Evolutionary conservation across 2,113 vertebrate genomes (phyloP).

Genomic region (Entomyzon cyanotis): DNA sequence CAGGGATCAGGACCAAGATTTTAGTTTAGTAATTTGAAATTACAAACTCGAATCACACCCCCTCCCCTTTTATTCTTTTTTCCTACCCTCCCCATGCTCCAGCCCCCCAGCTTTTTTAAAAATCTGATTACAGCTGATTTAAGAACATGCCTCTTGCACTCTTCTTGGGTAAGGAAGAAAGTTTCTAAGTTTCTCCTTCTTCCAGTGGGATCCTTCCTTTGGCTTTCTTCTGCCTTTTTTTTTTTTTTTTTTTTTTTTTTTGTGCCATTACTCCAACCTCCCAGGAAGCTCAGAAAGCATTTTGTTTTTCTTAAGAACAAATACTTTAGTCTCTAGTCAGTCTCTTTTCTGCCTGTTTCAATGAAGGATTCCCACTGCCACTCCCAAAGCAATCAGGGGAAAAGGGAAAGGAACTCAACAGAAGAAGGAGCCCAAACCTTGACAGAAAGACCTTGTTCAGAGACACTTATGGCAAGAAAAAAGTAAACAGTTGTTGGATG

Average conservation of each 20-base stretch:
- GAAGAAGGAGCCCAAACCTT: not conserved
- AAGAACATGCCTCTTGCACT: not conserved
- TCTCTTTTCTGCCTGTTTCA: not conserved
- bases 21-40: not conserved
- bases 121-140: not conserved
- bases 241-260: not conserved
- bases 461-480: not conserved
- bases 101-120: fast-evolving
- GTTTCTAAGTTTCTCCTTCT: not conserved
- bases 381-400: not conserved
- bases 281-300: not conserved
- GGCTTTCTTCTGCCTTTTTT: not conserved
- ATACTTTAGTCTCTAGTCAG: not conserved
- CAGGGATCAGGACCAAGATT: not conserved
- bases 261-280: not conserved
- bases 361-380: not conserved
- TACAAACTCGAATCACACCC: not conserved
- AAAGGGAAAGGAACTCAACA: not conserved
- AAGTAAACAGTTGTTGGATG: not conserved
- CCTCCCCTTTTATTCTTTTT: fast-evolving
- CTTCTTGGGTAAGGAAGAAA: not conserved
- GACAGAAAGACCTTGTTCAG: not conserved
- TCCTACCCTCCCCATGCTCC: fast-evolving
- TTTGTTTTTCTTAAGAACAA: not conserved
- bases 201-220: not conserved